Base-by-base conservation (phyloP, 2,888 invertebrate species). In the Harmothoe impar region DNA sequence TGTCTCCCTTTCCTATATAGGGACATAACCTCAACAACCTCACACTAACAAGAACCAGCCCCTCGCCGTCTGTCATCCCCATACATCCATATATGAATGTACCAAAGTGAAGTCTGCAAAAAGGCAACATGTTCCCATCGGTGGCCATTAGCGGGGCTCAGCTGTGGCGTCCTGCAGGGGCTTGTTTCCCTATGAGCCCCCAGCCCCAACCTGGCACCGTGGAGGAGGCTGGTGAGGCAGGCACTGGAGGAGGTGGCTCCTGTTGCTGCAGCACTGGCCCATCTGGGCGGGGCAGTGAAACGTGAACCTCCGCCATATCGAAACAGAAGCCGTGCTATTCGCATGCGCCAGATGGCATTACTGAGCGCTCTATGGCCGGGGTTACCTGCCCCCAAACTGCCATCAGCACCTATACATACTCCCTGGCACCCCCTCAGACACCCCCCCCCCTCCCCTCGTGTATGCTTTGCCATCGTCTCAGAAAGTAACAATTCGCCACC, bases 241-340 rank as follows among this genome's bases (percentile, higher is more conserved):
- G 62, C 62, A 62, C 23, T 5, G n/a, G 29, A 25, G 29, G 29
- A 62, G 62, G 10, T 20, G 62, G 62, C 20, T 72, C 72, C 29
- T 23, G 31, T 72, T 72, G 72, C 72, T 25, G 29, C 15, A n/a
- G 72, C 72, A 72, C 25, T 72, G 72, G 31, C 15, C 72, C 72
- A 29, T 72, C 72, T 23, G 62, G 72, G 72, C 25, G 29, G 15
- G n/a, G 31, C 72, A 62, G 62, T 72, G 72, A 72, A 72, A 72
- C 72, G 15, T 29, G 72, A 72, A 7, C 72, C 29, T 23, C 5
- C 43, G 62, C 23, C 62, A 20, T 62, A 62, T 62, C 62, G 62
- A 62, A 62, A 62, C 62, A 62, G 62, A n/a, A 20, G 23, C 20
- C 23, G 23, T 20, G 62, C 62, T 1, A 62, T 62, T 62, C 62